phyloP scores from a whole-genome alignment of 2,797 vertebrate species.

The Sciurus vulgaris region DNA sequence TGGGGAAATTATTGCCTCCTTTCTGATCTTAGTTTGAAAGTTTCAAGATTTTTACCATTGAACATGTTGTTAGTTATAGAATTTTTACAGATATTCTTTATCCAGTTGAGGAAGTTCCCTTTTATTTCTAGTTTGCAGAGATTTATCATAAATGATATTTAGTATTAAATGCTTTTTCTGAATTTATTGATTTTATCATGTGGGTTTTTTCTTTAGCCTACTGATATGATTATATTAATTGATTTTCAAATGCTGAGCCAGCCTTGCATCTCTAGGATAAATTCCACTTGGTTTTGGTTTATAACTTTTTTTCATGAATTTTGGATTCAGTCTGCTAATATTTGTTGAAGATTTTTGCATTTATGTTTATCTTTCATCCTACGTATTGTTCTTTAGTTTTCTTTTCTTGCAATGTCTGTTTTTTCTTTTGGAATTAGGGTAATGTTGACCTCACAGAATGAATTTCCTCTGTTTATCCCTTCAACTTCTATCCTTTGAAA shows the following conservation, averaged over 20 bases:
- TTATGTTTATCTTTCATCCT: background rate
- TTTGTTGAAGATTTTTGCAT: background rate
- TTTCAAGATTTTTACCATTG: too few relatives aligned
- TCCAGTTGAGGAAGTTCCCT: too few relatives aligned
- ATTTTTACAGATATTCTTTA: too few relatives aligned
- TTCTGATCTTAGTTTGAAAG: too few relatives aligned
- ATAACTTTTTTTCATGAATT: background rate
- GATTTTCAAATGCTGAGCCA: background rate
- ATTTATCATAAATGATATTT: background rate
- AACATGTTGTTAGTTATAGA: too few relatives aligned
- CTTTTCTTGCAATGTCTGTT: background rate
- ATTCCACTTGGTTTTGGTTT: background rate
- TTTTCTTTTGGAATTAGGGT: too few relatives aligned
- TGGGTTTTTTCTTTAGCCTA: too few relatives aligned
- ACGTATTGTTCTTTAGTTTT: background rate
- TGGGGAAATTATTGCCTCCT: too few relatives aligned
- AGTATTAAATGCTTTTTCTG: background rate
- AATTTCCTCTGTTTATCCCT: too few relatives aligned
- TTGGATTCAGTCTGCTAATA: background rate
- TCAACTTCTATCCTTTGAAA: background rate
- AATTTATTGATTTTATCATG: background rate
- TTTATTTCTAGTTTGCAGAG: too few relatives aligned
- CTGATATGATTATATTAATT: background rate
- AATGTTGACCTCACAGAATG: too few relatives aligned
- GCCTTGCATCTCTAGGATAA: too few relatives aligned